Percentiles rank a stretch among this genome's conserved stretches.
phyloP scores from a whole-genome alignment of 2,797 vertebrate genomes.

The Melanotaenia boesemani region DNA sequence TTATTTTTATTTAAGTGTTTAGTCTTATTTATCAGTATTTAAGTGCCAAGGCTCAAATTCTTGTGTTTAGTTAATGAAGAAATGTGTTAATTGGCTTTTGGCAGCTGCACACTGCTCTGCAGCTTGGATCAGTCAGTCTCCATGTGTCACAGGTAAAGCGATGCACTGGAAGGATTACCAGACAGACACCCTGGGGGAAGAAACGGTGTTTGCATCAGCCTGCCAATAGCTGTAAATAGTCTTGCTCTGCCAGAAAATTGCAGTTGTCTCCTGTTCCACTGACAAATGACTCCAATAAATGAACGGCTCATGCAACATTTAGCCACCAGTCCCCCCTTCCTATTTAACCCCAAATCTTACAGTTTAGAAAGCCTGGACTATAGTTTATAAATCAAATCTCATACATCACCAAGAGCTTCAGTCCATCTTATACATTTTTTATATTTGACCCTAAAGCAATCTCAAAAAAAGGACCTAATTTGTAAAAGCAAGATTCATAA shows the following conservation, averaged over 20 bases:
- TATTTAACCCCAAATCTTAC: constrained; percentile 18
- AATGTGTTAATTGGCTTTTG: constrained; percentile 64
- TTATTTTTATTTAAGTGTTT: constrained; percentile 8
- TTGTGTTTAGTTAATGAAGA: constrained; percentile 55
- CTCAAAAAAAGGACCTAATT: not conserved
- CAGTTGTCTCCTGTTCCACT: constrained; percentile 69
- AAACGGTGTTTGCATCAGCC: constrained; percentile 49
- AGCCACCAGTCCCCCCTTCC: constrained; percentile 17
- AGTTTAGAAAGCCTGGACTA: constrained; percentile 18
- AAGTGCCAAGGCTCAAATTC: constrained; percentile 24
- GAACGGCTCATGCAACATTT: constrained; percentile 59
- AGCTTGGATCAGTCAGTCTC: constrained; percentile 51
- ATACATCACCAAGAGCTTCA: not conserved
- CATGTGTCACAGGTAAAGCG: constrained; percentile 71
- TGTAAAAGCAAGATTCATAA: not conserved
- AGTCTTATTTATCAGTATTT: constrained; percentile 19
- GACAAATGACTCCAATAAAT: constrained; percentile 71
- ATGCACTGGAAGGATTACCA: constrained; percentile 72
- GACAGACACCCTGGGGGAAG: constrained; percentile 51
- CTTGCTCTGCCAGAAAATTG: constrained; percentile 70
- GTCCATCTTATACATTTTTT: not conserved
- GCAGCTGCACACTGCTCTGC: constrained; percentile 31
- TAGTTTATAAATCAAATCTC: constrained; percentile 28
- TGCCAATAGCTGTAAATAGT: constrained; percentile 77
- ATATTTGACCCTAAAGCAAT: not conserved